phyloP scores from a whole-genome alignment of 2,797 vertebrate genomes.

The Crocodylus rhombifer region DNA sequence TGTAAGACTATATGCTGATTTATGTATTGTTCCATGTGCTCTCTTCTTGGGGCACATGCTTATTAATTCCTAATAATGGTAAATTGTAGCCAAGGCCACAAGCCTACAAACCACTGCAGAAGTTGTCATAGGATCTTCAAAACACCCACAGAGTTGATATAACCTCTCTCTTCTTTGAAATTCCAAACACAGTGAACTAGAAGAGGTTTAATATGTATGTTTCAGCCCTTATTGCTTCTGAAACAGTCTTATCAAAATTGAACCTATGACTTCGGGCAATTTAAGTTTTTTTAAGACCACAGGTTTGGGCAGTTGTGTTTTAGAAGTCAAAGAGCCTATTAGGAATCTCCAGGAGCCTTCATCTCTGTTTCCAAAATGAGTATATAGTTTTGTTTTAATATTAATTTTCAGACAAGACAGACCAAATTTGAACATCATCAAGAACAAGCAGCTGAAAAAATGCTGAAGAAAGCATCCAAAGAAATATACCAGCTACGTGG shows the following conservation, averaged over 20 bases:
- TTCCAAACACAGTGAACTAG: background rate
- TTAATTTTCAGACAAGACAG: constrained; percentile 88
- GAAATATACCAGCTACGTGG: constrained; percentile 96
- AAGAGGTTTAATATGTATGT: background rate
- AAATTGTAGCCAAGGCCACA: background rate
- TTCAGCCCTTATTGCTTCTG: background rate
- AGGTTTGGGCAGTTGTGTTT: background rate
- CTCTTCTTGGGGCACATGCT: background rate
- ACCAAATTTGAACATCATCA: constrained; percentile 94
- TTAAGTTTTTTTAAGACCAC: background rate
- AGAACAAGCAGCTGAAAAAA: constrained; percentile 94
- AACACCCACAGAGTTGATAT: background rate
- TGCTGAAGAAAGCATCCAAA: constrained; percentile 96
- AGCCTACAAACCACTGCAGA: background rate
- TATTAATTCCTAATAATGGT: background rate
- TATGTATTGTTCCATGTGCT: background rate
- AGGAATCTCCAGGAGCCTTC: background rate
- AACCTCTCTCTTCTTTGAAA: background rate
- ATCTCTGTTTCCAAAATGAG: background rate
- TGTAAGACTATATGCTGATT: background rate
- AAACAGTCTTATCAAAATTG: background rate
- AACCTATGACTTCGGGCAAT: background rate
- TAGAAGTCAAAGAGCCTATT: background rate
- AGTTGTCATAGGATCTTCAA: background rate
- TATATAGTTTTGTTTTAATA: background rate